Percentiles rank a stretch among this genome's conserved stretches.
phyloP scores from a whole-genome alignment of 2,113 vertebrate species.

The Herpetotheres cachinnans region DNA sequence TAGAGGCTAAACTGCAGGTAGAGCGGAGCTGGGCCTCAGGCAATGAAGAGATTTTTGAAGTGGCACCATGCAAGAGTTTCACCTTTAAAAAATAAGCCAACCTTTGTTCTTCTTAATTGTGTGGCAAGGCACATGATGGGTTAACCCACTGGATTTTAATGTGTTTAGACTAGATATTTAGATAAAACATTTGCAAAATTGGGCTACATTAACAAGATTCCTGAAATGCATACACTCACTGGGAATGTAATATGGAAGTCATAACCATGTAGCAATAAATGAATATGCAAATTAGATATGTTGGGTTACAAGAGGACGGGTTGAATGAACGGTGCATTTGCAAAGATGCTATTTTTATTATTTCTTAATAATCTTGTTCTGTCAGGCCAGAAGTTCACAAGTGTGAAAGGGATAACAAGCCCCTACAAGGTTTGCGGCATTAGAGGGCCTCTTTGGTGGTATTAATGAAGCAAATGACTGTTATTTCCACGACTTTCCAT shows the following conservation, averaged over 20 bases:
- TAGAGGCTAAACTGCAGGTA: background rate
- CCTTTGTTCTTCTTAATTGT: background rate
- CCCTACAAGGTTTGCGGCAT: background rate
- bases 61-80: background rate
- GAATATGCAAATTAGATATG: background rate
- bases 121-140: background rate
- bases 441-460: background rate
- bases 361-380: background rate
- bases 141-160: background rate
- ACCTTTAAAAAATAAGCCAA: background rate
- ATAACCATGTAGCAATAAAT: background rate
- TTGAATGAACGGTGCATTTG: background rate
- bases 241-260: background rate
- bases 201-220: background rate
- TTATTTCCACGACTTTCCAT: background rate
- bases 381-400: background rate
- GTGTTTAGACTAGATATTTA: background rate
- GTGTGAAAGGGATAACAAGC: background rate
- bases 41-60: background rate
- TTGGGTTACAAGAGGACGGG: background rate
- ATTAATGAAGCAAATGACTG: background rate
- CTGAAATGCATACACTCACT: background rate
- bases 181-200: background rate
- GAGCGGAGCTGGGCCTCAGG: background rate
- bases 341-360: background rate